phyloP scores from a whole-genome alignment of 2,888 invertebrate species.

The Pristionchus maxplancki region DNA sequence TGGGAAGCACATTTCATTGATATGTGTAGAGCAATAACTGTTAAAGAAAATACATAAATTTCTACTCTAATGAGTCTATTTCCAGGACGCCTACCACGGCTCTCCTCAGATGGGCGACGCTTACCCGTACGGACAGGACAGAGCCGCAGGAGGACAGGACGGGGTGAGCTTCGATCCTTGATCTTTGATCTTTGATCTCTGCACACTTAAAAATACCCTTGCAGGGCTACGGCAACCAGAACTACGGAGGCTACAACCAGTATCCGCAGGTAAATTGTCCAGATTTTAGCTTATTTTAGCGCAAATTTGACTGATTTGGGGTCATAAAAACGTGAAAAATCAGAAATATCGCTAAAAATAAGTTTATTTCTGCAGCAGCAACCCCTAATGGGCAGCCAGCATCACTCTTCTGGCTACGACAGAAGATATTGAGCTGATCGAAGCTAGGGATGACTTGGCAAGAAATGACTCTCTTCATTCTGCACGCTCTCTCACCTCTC shows the following conservation, averaged over 20 bases:
- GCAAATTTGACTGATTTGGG: not conserved
- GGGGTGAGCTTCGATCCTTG: not conserved
- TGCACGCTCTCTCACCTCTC: too few relatives aligned
- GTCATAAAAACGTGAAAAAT: not conserved
- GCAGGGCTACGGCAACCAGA: conserved; percentile 52
- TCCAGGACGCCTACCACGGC: conserved; percentile 70
- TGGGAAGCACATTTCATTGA: too few relatives aligned
- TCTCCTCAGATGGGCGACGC: conserved; percentile 74
- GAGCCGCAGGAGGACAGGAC: conserved; percentile 26
- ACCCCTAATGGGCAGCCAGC: not conserved
- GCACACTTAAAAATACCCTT: not conserved
- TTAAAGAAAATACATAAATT: too few relatives aligned
- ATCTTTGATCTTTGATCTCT: not conserved
- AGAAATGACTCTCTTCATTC: too few relatives aligned
- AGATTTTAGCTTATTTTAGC: not conserved
- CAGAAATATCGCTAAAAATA: not conserved
- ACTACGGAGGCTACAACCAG: conserved; percentile 6
- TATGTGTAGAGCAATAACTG: too few relatives aligned
- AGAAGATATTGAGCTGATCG: conserved; percentile 22
- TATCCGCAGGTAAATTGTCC: not conserved
- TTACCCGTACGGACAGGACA: conserved; percentile 69
- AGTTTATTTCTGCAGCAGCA: not conserved
- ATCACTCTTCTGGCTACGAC: not conserved
- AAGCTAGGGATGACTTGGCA: too few relatives aligned
- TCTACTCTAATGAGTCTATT: too few relatives aligned